phyloP scores from a whole-genome alignment of 2,113 vertebrate species.

The Corythoichthys intestinalis region DNA sequence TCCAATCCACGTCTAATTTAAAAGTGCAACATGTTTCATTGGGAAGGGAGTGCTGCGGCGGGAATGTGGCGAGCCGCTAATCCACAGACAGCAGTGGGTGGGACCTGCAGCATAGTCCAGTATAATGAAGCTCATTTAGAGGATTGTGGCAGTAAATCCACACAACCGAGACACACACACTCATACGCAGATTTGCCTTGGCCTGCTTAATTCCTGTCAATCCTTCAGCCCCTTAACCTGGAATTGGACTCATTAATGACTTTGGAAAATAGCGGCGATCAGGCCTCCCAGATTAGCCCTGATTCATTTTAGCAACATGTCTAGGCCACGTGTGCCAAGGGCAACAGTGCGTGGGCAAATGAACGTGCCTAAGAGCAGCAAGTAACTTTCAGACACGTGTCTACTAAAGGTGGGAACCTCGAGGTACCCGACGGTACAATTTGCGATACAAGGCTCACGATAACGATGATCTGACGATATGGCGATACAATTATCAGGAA shows the following conservation, averaged over 20 bases:
- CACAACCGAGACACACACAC: slow-evolving; percentile 39
- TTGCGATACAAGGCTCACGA: no score
- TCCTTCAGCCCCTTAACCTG: slow-evolving; percentile 54
- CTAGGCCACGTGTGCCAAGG: slow-evolving; percentile 41
- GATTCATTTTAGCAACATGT: slow-evolving; percentile 64
- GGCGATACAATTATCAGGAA: no score
- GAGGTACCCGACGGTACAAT: no score
- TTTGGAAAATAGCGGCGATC: slow-evolving; percentile 57
- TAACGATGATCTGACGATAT: no score
- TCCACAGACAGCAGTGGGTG: slow-evolving; percentile 39
- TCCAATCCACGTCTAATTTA: no score
- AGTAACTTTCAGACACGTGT: background rate
- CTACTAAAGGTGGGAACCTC: no score
- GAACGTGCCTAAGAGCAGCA: slow-evolving; percentile 36
- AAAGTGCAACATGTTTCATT: no score
- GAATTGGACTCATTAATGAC: slow-evolving; percentile 64
- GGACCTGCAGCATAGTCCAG: slow-evolving; percentile 39
- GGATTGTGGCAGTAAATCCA: slow-evolving; percentile 66
- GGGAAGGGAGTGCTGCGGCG: no score
- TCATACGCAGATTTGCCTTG: slow-evolving; percentile 46
- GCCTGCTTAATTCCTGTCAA: slow-evolving; percentile 53
- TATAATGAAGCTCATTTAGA: slow-evolving; percentile 71
- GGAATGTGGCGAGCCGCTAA: slow-evolving; percentile 54
- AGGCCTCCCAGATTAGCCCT: slow-evolving; percentile 62
- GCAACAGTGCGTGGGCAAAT: slow-evolving; percentile 26